Percentiles rank a stretch among this genome's conserved stretches.
These are phyloP conservation scores for Amiota mariae DNA, from an alignment of 2,888 invertebrate species.

Conservation along the genomic window DNA sequence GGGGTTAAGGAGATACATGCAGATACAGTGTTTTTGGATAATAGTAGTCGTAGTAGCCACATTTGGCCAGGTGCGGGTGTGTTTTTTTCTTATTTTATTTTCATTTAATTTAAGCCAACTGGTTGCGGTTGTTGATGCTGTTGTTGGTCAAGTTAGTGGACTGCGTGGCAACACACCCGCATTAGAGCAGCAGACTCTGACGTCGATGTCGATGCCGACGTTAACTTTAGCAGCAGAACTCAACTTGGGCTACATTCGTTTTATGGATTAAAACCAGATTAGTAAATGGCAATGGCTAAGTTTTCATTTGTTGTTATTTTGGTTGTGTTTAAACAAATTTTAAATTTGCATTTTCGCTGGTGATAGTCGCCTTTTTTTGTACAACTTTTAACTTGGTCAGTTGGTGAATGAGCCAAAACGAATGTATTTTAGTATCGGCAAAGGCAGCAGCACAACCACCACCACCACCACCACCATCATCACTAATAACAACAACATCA, in stretches of 20 bases:
- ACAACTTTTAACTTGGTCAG: constrained; percentile 63
- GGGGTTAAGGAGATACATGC: background rate
- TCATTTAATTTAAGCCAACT: constrained; percentile 12
- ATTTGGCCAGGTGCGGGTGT: constrained; percentile 70
- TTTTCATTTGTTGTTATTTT: constrained; percentile 47
- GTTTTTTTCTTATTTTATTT: constrained; percentile 21
- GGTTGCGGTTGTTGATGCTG: constrained; percentile 26
- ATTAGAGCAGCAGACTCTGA: constrained; percentile 51
- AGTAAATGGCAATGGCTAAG: constrained; percentile 65
- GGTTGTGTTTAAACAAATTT: constrained; percentile 56
- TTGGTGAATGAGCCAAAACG: constrained; percentile 56
- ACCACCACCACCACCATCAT: too few species aligned
- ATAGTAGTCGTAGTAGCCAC: constrained; percentile 44
- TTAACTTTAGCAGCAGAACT: constrained; percentile 23
- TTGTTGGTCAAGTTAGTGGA: constrained; percentile 13
- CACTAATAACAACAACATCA: background rate
- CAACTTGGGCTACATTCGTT: constrained; percentile 23
- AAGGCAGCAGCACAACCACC: background rate
- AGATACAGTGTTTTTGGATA: background rate
- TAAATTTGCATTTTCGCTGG: constrained; percentile 69
- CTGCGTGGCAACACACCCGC: constrained; percentile 63
- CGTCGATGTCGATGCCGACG: constrained; percentile 25
- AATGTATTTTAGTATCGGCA: background rate
- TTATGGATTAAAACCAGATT: constrained; percentile 65
- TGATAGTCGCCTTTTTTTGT: constrained; percentile 56